Percentiles rank a stretch among this genome's conserved stretches.
Conservation (phyloP, 2,797 vertebrate genomes). For the Notolepis coatsorum region DNA sequence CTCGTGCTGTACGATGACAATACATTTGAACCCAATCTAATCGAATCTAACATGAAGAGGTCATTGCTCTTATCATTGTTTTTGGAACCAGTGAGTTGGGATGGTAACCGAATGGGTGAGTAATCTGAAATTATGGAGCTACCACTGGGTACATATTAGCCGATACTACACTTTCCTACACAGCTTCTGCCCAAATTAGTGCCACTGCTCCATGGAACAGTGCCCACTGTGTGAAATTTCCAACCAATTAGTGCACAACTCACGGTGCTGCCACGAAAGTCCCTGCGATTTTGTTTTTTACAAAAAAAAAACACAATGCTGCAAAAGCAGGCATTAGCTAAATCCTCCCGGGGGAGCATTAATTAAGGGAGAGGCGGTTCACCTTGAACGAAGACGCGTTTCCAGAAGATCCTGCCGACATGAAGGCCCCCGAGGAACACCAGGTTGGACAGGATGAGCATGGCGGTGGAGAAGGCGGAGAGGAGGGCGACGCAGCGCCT, state of each 20-base stretch:
- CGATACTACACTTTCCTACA: slow-evolving; percentile 14
- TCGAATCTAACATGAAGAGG: too few relatives aligned
- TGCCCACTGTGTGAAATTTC: too few relatives aligned
- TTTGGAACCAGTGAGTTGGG: not conserved
- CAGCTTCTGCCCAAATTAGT: slow-evolving; percentile 7
- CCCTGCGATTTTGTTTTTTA: too few relatives aligned
- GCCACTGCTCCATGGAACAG: too few relatives aligned
- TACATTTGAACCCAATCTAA: too few relatives aligned
- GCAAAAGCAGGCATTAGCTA: slow-evolving; percentile 17
- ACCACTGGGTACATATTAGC: not conserved
- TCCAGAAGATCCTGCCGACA: slow-evolving; percentile 93
- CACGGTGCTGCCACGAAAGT: too few relatives aligned
- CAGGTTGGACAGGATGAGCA: slow-evolving; percentile 97
- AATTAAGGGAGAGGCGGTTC: slow-evolving; percentile 28
- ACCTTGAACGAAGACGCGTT: slow-evolving; percentile 93
- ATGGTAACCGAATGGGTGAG: not conserved
- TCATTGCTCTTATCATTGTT: too few relatives aligned
- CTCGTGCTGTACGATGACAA: too few relatives aligned
- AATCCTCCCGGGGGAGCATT: slow-evolving; percentile 22
- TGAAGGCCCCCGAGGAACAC: slow-evolving; percentile 94
- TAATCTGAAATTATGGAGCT: not conserved
- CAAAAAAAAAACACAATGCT: slow-evolving; percentile 43
- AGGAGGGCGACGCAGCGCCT: slow-evolving; percentile 87
- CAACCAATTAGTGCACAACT: too few relatives aligned
- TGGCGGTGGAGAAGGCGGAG: slow-evolving; percentile 89